Evolutionary conservation across 2,888 invertebrate genomes (phyloP), one percentile per base, ranked within the genome.

Genomic region (Empis stercorea): DNA sequence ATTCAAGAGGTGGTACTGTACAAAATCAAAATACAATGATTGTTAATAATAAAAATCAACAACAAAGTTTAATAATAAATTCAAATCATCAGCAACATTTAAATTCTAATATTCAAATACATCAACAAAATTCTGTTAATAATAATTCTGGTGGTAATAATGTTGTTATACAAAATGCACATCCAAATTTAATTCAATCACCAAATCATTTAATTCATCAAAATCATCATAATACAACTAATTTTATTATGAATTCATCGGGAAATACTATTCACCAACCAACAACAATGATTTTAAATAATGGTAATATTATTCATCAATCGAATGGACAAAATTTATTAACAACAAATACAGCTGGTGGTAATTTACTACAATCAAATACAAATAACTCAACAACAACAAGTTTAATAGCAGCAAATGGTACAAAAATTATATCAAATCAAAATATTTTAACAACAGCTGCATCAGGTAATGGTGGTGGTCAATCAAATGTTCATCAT

Each of bases 311-410:
- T n/a, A 39, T 50, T 16, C 30, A 43, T 32, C 52, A 52, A 44
- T 49, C 51, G 39, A 46, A 47, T 15, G 45, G 48, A 10, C 50
- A 50, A 37, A 52, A 50, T 48, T 38, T 50, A 20, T 23, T 46
- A 15, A 11, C 23, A 36, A 27, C 51, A 41, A 43, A 38, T 10
- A 16, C 32, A 13, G 32, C n/a, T 4, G n/a, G 3, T 9, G 50
- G 50, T 13, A 55, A 53, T 23, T 55, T 61, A 42, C 61, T 60
- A 44, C 57, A 60, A 10, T 55, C 56, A 51, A 49, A 55, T 20
- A 16, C 48, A 3, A 51, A 51, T 44, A 52, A 52, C 30, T 49
- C 51, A n/a, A 51, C 27, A 27, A 10, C 41, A 39, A 37, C 57
- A 11, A 47, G 55, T 23, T 51, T 53, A 15, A 48, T 49, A 20